Evolutionary conservation across 2,113 vertebrate genomes (phyloP).

Genomic region (Etia nguti): DNA sequence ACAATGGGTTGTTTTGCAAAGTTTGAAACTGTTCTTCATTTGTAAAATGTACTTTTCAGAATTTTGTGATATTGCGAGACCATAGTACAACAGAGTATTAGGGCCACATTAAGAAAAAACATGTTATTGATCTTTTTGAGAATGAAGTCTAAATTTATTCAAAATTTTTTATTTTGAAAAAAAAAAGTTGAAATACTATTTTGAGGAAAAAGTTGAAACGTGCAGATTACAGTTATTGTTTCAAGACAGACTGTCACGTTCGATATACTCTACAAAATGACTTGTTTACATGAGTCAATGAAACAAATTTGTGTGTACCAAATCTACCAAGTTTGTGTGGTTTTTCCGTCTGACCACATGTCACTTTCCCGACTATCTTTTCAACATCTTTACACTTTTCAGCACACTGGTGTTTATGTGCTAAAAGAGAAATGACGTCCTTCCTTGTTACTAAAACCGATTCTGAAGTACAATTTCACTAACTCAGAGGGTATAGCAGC

Average conservation of each 20-base stretch:
- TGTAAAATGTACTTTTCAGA: background rate
- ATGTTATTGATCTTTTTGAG: background rate
- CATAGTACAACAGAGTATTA: background rate
- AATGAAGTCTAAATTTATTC: background rate
- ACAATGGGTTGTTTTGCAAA: accelerated
- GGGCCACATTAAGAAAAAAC: background rate
- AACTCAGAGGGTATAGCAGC: background rate
- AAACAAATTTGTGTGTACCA: background rate
- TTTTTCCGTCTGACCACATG: background rate
- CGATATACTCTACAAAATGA: background rate
- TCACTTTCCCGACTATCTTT: background rate
- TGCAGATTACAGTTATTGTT: background rate
- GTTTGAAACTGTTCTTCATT: background rate
- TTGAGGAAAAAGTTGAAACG: background rate
- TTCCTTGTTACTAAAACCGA: background rate
- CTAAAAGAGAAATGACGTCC: background rate
- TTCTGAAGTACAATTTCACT: background rate
- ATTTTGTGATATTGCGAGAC: background rate
- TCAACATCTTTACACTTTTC: background rate
- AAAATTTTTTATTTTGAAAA: background rate
- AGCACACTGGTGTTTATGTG: background rate
- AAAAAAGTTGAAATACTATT: background rate
- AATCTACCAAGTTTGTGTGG: background rate
- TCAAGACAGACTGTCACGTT: background rate
- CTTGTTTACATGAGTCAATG: background rate